Conservation (phyloP, 2,888 invertebrate species). For the Clepsis dumicolana region DNA sequence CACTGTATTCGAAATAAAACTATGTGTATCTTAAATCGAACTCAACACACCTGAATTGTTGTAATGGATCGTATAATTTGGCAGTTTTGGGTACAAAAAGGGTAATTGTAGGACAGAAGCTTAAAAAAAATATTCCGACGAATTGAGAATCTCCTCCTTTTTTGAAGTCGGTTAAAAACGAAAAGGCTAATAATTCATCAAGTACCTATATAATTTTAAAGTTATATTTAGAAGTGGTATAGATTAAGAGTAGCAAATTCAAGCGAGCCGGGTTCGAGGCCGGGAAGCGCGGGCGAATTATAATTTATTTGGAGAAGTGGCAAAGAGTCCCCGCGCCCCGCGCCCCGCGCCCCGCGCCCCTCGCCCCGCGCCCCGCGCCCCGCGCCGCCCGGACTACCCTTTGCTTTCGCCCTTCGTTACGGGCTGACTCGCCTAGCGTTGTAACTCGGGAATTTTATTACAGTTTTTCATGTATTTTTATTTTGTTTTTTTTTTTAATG, state of each 20-base stretch:
- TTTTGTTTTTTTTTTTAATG: conserved; percentile 15
- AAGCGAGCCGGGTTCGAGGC: conserved; percentile 16
- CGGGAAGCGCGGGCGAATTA: conserved; percentile 74
- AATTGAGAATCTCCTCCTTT: too few relatives aligned
- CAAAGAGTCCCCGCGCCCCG: conserved; percentile 74
- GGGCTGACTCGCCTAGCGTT: conserved; percentile 65
- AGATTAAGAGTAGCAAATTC: conserved; percentile 47
- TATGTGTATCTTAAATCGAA: too few relatives aligned
- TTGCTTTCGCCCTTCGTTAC: conserved; percentile 87
- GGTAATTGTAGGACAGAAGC: too few relatives aligned
- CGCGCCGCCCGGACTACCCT: conserved; percentile 82
- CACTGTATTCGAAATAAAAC: too few relatives aligned
- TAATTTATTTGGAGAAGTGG: conserved; percentile 87
- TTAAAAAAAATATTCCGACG: too few relatives aligned
- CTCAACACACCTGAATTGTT: too few relatives aligned
- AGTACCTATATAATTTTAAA: conserved; percentile 45
- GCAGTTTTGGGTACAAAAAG: too few relatives aligned
- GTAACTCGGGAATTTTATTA: conserved; percentile 66
- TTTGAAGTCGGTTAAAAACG: too few relatives aligned
- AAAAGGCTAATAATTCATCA: neutral
- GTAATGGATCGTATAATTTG: too few relatives aligned
- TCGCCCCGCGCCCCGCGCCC: conserved; percentile 63
- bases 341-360: conserved; percentile 61
- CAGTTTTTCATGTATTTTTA: conserved; percentile 22
- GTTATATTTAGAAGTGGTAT: conserved; percentile 57